These are phyloP conservation scores for Bos taurus DNA, from an alignment of 2,113 vertebrate genomes.

Conservation along the genomic window ARS-UCD2.0 NC_037340.1:55229001-55229500, in stretches of 20 bases:
- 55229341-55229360: too few relatives aligned
- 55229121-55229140: background rate
- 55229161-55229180: background rate
- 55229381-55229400: background rate
- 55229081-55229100: accelerated
- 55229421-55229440: accelerated
- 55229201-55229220: accelerated
- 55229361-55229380: background rate
- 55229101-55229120: accelerated
- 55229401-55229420: background rate
- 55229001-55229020: background rate
- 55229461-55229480: accelerated
- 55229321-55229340: accelerated
- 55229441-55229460: accelerated
- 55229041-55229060: background rate
- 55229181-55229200: background rate
- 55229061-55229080: accelerated
- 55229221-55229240: background rate
- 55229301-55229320: accelerated
- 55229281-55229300: accelerated
- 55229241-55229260: accelerated
- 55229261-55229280: accelerated
- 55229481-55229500: accelerated
- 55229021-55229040: accelerated
- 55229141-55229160: accelerated